Base-by-base conservation (phyloP, 2,888 invertebrate species). In the Norana najaformis region DNA sequence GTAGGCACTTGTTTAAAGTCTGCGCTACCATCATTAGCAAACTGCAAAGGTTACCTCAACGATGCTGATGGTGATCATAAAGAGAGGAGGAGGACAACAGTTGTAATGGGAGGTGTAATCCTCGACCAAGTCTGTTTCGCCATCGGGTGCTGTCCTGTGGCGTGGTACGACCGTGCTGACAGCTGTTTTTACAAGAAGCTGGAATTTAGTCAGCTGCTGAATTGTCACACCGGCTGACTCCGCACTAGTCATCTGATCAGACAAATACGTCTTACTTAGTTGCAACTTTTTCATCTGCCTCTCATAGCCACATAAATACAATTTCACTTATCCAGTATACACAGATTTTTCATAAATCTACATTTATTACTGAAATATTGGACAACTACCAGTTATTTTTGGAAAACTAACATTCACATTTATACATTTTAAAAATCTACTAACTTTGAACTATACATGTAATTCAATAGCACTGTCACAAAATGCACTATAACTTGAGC, bases 101-200 rank as follows among this genome's bases (percentile, higher is more conserved):
- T 96, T 97, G 96, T 99, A 99, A 94, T 98, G 97, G 93, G 97
- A 97, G 93, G 98, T 97, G 95, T 98, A 98, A 14, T 96, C 96
- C 36, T 95, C 95, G 91, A 96, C 95, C 20, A 89, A 37, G 20
- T 90, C 90, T 95, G 95, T 93, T 94, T 90, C 91, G 13, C 91
- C 91, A 30, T 41, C 69, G 16, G 18, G 11, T 36, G 34, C 36
- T n/a, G 47, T 39, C 0, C 35, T n/a, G 34, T 82, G 83, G 20
- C 35, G 20, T 20, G 96, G 93, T 94, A 96, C 91, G 94, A 96
- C 92, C 93, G 95, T 93, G 88, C 93, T 93, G 36, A 95, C 94
- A 83, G 95, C 94, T 88, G 93, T 93, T 89, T 94, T 91, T 41
- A 95, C 92, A 91, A 95, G 91, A 37, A 90, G 92, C 89, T 92